A percentile compares a stretch with the other conserved stretches of the same genome.
Conservation (phyloP, 1,140 invertebrate genomes). For the Drosophila elegans region DNA sequence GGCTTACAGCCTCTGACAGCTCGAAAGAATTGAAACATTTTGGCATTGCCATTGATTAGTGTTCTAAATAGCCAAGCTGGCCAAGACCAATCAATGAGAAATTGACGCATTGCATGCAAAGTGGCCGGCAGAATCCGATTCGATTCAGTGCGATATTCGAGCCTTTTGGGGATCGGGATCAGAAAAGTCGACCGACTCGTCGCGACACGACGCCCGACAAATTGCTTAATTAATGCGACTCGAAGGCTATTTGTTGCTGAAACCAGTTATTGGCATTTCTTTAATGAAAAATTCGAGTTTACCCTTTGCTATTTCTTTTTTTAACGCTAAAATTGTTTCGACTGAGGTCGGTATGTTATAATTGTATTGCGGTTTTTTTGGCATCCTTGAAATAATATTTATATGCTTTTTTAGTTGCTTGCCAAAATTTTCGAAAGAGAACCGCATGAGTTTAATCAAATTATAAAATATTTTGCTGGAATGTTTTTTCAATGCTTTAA, state of each 20-base stretch:
- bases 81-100: constrained; percentile 44
- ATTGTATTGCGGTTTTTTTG: constrained; percentile 53
- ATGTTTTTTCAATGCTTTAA: too few species aligned
- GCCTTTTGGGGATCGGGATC: constrained; percentile 43
- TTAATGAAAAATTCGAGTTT: constrained; percentile 57
- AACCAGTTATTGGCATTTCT: constrained; percentile 67
- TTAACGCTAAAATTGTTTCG: constrained; percentile 19
- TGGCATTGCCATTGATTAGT: constrained; percentile 71
- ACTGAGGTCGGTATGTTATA: constrained; percentile 19
- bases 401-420: neutral
- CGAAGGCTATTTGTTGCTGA: constrained; percentile 68
- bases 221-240: constrained; percentile 78
- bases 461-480: too few species aligned
- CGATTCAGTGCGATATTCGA: constrained; percentile 5
- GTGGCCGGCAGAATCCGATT: constrained; percentile 22
- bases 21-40: constrained; percentile 66
- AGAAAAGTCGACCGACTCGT: constrained; percentile 31
- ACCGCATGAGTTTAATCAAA: neutral
- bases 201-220: constrained; percentile 63
- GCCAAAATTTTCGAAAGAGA: constrained; percentile 1
- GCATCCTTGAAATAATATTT: constrained; percentile 49
- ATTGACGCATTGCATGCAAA: constrained; percentile 74
- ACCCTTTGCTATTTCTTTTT: constrained; percentile 7
- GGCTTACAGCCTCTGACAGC: constrained; percentile 30
- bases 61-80: constrained; percentile 64